Conservation (phyloP, 2,797 vertebrate species). For the Phalloptychus januarius region DNA sequence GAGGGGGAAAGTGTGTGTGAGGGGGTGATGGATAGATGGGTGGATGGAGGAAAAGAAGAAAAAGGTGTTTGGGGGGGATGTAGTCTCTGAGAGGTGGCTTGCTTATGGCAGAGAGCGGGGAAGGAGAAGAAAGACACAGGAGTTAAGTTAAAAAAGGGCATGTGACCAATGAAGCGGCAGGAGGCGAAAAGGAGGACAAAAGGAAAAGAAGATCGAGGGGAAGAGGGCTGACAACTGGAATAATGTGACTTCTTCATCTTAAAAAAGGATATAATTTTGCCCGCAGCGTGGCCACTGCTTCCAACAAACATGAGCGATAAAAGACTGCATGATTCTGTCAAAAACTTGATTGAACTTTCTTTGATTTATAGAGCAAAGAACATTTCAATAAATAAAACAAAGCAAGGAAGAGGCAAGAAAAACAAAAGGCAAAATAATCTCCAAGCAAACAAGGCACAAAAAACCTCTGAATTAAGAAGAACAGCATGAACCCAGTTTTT, state of each 20-base stretch:
- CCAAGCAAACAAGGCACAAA: slow-evolving; percentile 31
- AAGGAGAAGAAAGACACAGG: slow-evolving; percentile 27
- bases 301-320: slow-evolving; percentile 30
- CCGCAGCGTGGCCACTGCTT: slow-evolving; percentile 32
- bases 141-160: slow-evolving; percentile 37
- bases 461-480: slow-evolving; percentile 29
- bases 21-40: slow-evolving; percentile 61
- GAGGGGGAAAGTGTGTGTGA: slow-evolving; percentile 27
- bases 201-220: slow-evolving; percentile 34
- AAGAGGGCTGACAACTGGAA: slow-evolving; percentile 48
- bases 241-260: slow-evolving; percentile 50
- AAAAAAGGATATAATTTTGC: slow-evolving; percentile 38
- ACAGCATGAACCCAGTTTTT: slow-evolving; percentile 43
- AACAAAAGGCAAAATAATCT: slow-evolving; percentile 37
- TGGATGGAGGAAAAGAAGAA: slow-evolving; percentile 53
- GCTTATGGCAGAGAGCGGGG: slow-evolving; percentile 36
- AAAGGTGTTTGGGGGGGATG: slow-evolving; percentile 51
- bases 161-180: slow-evolving; percentile 52
- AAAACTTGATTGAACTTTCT: slow-evolving; percentile 19
- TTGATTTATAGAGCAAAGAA: slow-evolving; percentile 27
- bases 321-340: slow-evolving; percentile 29
- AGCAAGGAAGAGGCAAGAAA: slow-evolving; percentile 33
- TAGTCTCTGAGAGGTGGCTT: slow-evolving; percentile 47
- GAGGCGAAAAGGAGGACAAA: slow-evolving; percentile 57
- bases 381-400: slow-evolving; percentile 5